Conservation (phyloP, 2,797 vertebrate species). For the Thunnus albacares region DNA sequence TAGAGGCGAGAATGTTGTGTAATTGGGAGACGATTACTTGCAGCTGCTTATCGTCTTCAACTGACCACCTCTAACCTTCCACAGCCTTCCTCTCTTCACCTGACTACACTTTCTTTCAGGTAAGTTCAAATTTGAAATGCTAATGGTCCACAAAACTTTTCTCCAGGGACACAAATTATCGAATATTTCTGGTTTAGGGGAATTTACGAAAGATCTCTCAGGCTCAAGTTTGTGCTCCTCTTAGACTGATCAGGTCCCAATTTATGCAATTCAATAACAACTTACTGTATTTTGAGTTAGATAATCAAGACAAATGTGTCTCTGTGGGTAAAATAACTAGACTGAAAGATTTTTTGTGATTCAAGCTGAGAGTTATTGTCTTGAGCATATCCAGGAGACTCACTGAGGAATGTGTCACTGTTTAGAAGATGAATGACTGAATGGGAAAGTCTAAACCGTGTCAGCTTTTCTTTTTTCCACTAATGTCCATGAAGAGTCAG, state of each 20-base stretch:
- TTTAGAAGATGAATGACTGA: too few relatives aligned
- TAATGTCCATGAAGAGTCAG: too few relatives aligned
- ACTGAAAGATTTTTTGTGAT: too few relatives aligned
- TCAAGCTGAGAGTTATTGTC: too few relatives aligned
- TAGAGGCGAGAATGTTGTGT: slow-evolving; percentile 27
- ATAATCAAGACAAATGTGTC: too few relatives aligned
- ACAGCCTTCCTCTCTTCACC: background rate
- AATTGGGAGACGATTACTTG: slow-evolving; percentile 28
- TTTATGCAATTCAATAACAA: background rate
- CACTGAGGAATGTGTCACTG: too few relatives aligned
- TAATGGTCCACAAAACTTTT: background rate
- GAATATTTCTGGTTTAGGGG: background rate
- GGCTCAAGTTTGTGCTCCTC: background rate
- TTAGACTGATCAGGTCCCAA: background rate
- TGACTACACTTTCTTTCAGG: slow-evolving; percentile 15
- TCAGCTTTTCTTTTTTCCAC: too few relatives aligned
- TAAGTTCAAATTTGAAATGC: background rate
- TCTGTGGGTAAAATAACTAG: too few relatives aligned
- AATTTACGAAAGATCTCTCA: background rate
- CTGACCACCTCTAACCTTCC: background rate
- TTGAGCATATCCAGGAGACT: too few relatives aligned
- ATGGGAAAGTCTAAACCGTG: too few relatives aligned
- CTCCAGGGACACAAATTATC: background rate
- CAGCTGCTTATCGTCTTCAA: slow-evolving; percentile 16
- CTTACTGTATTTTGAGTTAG: too few relatives aligned